phyloP scores from a whole-genome alignment of 2,888 invertebrate species.

The Melipona bicolor region DNA sequence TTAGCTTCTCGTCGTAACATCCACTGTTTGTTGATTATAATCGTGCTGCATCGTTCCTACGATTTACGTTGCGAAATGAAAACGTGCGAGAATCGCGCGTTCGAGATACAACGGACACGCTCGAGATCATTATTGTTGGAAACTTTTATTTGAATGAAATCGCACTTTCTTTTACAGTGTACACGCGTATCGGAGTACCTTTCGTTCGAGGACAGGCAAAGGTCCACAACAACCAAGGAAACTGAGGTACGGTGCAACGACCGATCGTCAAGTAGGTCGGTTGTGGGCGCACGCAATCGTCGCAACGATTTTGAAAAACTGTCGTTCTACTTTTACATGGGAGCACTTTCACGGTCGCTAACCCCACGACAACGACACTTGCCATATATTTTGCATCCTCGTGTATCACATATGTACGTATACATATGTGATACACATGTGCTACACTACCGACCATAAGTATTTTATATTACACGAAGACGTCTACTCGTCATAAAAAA shows the following conservation, averaged over 20 bases:
- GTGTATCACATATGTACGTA: neutral
- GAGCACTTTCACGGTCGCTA: conserved; percentile 84
- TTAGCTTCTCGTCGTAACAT: neutral
- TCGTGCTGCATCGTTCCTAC: neutral
- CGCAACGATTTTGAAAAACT: conserved; percentile 83
- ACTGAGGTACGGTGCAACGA: conserved; percentile 78
- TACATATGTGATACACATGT: neutral
- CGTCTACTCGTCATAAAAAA: neutral
- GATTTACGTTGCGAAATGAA: neutral
- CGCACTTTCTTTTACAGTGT: conserved; percentile 72
- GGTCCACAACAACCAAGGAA: conserved; percentile 69
- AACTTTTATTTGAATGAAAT: conserved; percentile 39
- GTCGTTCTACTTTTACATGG: conserved; percentile 82
- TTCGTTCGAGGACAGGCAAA: conserved; percentile 55
- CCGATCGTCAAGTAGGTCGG: conserved; percentile 81
- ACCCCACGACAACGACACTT: conserved; percentile 75
- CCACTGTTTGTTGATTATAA: neutral
- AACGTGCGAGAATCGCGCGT: neutral
- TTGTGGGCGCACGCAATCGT: conserved; percentile 84
- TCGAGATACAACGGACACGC: neutral
- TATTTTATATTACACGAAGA: neutral
- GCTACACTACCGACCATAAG: neutral
- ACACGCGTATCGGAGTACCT: conserved; percentile 1
- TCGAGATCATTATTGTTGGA: neutral
- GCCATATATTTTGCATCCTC: conserved; percentile 41